A percentile compares a stretch with the other conserved stretches of the same genome.
Evolutionary conservation across 2,888 invertebrate genomes (phyloP).

Genomic region (Abrostola tripartita): DNA sequence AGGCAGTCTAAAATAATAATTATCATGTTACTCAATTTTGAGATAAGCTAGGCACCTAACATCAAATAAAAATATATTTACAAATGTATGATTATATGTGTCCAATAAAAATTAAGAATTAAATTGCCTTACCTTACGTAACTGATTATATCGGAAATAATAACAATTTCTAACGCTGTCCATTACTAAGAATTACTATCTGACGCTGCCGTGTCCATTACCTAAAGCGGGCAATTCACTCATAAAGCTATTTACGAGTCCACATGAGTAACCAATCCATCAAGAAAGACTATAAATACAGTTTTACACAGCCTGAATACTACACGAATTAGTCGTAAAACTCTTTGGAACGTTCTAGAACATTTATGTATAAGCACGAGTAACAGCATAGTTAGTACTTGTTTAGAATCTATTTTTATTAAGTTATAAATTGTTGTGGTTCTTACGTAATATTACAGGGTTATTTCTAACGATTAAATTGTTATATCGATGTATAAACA

Average conservation of each 20-base stretch:
- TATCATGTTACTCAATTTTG: too few relatives aligned
- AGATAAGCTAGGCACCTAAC: too few relatives aligned
- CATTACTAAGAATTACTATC: constrained; percentile 13
- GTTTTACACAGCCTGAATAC: constrained; percentile 21
- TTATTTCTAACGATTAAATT: constrained; percentile 34
- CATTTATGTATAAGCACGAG: constrained; percentile 11
- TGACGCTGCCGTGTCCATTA: background rate
- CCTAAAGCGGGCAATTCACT: constrained; percentile 6
- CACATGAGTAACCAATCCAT: constrained; percentile 41
- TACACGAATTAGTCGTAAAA: constrained; percentile 40
- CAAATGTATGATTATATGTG: too few relatives aligned
- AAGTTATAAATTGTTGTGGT: too few relatives aligned
- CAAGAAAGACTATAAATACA: constrained; percentile 36
- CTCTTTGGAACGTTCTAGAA: constrained; percentile 23
- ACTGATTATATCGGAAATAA: background rate
- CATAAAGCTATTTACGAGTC: constrained; percentile 39
- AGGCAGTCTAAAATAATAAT: too few relatives aligned
- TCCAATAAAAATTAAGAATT: too few relatives aligned
- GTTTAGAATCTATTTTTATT: background rate
- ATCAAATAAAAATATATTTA: too few relatives aligned
- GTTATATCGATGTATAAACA: background rate
- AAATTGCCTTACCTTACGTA: background rate
- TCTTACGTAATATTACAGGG: too few relatives aligned
- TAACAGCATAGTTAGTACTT: constrained; percentile 13
- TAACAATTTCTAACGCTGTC: background rate